Evolutionary conservation across 2,888 invertebrate species (phyloP).

Genomic region (Cataglyphis cursor): DNA sequence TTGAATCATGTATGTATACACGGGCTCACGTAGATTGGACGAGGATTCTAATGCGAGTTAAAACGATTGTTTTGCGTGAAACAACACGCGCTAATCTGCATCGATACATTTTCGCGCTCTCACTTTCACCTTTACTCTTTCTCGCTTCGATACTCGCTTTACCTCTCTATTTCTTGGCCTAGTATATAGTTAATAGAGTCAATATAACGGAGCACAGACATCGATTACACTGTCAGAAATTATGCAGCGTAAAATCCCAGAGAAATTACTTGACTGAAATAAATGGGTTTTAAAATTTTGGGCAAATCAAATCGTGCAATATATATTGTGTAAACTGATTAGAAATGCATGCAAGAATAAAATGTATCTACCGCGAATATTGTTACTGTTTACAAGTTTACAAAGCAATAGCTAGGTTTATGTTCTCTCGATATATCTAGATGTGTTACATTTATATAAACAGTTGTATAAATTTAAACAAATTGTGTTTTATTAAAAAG

Average conservation of each 20-base stretch:
- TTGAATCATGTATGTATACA: conserved; percentile 56
- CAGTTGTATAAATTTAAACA: conserved; percentile 13
- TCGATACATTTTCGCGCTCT: neutral
- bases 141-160: neutral
- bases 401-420: neutral
- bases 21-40: neutral
- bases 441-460: conserved; percentile 28
- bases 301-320: neutral
- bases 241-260: neutral
- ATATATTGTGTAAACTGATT: conserved; percentile 2
- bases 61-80: conserved; percentile 60
- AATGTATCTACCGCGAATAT: neutral
- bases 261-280: neutral
- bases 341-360: conserved; percentile 4
- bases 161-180: neutral
- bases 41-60: conserved; percentile 50
- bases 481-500: conserved; percentile 43
- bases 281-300: neutral
- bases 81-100: conserved; percentile 21
- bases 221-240: neutral
- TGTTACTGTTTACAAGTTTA: neutral
- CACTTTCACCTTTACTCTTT: neutral
- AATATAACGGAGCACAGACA: neutral
- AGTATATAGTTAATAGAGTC: neutral
- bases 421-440: neutral